Base-by-base conservation (phyloP, 2,797 vertebrate genomes). In the Odontamblyopus lacepedii region DNA sequence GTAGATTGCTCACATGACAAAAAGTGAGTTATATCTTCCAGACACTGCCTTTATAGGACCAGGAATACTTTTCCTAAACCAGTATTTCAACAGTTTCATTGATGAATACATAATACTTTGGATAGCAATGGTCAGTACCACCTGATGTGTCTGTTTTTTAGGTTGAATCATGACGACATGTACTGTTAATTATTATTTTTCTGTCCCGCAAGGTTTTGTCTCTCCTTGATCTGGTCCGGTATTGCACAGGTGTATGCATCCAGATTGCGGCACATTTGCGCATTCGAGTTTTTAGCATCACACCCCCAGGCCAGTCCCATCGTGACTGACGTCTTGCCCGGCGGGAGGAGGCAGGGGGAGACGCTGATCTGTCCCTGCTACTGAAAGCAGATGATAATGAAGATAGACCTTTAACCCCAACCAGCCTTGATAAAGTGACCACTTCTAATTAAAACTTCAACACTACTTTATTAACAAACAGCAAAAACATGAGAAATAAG, bases 1-100 rank as follows among this genome's bases (percentile, higher is more conserved):
- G 26, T 29, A 99, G 98, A 81, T 99, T 63, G 97, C 98, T 72
- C 97, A 99, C 89, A 99, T 99, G 97, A 97, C 97, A 67, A 99
- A 96, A 94, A 99, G 97, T 88, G 96, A 98, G 92, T 89, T 99
- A 64, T 88, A 93, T 85, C 95, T 99, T 83, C 94, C 96, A 60
- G 98, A 99, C 82, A 94, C 95, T 19, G 95, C 96, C 53, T 99
- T 98, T 78, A 93, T 98, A 59, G 98, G 98, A 50, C 98, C 98
- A 26, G 96, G 95, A 69, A 95, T 99, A 76, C 94, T 99, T 78
- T 96, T 99, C 93, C 94, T 99, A 88, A 95, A 99, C 93, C 98
- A 99, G 81, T 99, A 98, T 85, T 99, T 98, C 89, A 96, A 96
- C 92, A 96, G 95, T 90, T 98, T 97, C 81, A 75, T 99, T 69